These are phyloP conservation scores for Fratercula arctica DNA, from an alignment of 2,797 vertebrate genomes.

Conservation along the genomic window DNA sequence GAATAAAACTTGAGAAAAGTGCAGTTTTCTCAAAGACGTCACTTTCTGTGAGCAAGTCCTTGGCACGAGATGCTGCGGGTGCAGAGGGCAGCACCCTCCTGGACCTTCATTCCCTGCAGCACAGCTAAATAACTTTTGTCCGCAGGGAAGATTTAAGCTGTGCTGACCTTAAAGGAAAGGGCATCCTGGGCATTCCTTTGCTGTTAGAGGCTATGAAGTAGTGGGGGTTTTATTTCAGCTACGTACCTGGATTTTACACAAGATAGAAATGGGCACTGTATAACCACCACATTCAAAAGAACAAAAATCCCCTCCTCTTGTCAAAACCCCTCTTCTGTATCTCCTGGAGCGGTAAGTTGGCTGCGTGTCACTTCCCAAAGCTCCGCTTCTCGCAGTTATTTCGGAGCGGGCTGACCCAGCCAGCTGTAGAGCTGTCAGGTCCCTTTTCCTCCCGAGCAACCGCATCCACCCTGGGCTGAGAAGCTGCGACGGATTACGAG, in stretches of 20 bases:
- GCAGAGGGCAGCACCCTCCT: background rate
- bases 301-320: background rate
- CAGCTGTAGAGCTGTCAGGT: background rate
- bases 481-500: background rate
- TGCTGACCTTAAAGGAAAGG: background rate
- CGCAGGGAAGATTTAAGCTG: background rate
- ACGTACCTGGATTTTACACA: background rate
- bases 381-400: background rate
- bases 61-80: rapidly evolving
- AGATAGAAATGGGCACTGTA: background rate
- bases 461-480: background rate
- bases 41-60: background rate
- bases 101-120: background rate
- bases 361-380: background rate
- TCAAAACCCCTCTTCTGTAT: background rate
- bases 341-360: background rate
- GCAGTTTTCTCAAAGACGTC: background rate
- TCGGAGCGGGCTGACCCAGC: background rate
- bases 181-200: background rate
- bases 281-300: background rate
- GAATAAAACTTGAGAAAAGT: background rate
- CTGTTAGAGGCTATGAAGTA: background rate
- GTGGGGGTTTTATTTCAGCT: background rate
- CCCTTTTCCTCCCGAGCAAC: background rate
- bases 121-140: background rate